Evolutionary conservation across 2,888 invertebrate genomes (phyloP).

Genomic region (Spisula solida): DNA sequence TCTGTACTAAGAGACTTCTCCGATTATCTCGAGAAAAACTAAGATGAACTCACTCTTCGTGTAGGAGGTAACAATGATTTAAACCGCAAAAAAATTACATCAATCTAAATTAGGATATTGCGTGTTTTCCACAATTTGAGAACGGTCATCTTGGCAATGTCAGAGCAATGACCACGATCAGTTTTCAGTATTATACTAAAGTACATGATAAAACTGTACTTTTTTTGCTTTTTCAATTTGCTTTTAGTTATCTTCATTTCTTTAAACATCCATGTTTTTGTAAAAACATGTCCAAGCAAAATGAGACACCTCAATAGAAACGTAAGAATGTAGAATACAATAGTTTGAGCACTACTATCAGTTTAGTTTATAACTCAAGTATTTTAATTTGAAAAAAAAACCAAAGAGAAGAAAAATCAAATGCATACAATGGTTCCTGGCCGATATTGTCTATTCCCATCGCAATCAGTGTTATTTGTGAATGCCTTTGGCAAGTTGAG

Average conservation of each 20-base stretch:
- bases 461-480: no score
- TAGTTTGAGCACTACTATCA: no score
- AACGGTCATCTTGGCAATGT: not conserved
- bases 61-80: not conserved
- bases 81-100: slow-evolving; percentile 6
- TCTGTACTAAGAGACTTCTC: not conserved
- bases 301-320: not conserved
- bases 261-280: not conserved
- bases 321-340: not conserved
- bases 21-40: not conserved
- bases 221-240: no score
- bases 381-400: no score
- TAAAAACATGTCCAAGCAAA: not conserved
- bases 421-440: no score
- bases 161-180: not conserved
- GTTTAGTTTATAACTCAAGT: no score
- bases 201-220: no score
- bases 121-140: not conserved
- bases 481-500: no score
- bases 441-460: no score
- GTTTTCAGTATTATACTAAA: not conserved
- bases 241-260: no score
- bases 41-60: not conserved
- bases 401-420: no score
- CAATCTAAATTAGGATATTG: slow-evolving; percentile 10